Percentiles rank a stretch among this genome's conserved stretches.
Evolutionary conservation across 2,113 vertebrate genomes (phyloP).

Genomic region (Melanerpes aurifrons): DNA sequence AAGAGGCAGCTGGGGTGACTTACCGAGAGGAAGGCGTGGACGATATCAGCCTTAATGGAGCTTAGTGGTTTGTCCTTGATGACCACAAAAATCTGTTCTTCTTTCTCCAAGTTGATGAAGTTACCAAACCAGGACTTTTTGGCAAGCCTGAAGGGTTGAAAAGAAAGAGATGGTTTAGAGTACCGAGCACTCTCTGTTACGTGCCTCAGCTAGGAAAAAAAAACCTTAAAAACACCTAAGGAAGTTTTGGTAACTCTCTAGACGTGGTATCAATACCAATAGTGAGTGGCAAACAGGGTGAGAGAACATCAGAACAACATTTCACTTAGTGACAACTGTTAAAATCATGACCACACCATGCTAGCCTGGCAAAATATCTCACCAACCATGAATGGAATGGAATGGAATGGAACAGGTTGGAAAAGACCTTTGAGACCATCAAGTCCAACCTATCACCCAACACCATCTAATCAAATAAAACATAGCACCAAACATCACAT

Average conservation of each 20-base stretch:
- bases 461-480: no score
- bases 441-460: no score
- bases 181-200: background rate
- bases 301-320: background rate
- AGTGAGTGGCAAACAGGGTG: background rate
- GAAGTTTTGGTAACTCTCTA: background rate
- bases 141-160: slow-evolving; percentile 86
- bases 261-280: background rate
- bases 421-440: no score
- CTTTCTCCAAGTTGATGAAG: slow-evolving; percentile 98
- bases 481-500: no score
- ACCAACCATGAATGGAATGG: background rate
- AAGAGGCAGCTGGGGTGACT: slow-evolving; percentile 56
- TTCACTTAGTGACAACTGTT: background rate
- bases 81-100: slow-evolving; percentile 98
- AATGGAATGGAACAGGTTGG: no score
- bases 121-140: slow-evolving; percentile 99
- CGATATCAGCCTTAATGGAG: slow-evolving; percentile 98
- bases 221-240: accelerated
- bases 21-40: slow-evolving; percentile 98
- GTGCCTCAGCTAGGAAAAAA: background rate
- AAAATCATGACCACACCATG: background rate
- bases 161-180: slow-evolving; percentile 21
- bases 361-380: background rate
- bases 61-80: slow-evolving; percentile 98